phyloP scores from a whole-genome alignment of 2,113 vertebrate genomes.

The Diadophis punctatus region DNA sequence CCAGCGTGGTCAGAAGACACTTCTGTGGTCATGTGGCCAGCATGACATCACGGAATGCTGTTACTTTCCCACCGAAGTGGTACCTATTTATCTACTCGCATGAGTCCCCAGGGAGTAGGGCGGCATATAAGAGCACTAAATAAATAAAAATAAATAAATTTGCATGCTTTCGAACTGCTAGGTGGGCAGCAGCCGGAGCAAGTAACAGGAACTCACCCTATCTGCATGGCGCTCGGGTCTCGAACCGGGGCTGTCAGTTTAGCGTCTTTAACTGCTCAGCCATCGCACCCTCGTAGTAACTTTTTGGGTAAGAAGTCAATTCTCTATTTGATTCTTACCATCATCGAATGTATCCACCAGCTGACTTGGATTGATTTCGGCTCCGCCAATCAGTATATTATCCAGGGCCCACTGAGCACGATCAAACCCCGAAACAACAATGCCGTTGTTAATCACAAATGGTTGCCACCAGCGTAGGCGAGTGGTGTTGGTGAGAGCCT shows the following conservation, averaged over 20 bases:
- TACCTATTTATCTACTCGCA: too few relatives aligned
- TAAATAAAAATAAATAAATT: too few relatives aligned
- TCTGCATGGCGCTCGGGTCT: too few relatives aligned
- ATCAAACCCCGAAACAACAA: constrained; percentile 81
- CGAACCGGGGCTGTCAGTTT: not conserved
- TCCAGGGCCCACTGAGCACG: constrained; percentile 97
- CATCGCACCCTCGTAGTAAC: not conserved
- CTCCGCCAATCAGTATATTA: constrained; percentile 93
- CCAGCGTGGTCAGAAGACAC: too few relatives aligned
- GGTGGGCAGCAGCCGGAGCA: too few relatives aligned
- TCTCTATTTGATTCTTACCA: constrained; percentile 68
- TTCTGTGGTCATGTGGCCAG: fast-evolving
- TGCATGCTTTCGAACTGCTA: not conserved
- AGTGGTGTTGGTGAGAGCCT: constrained; percentile 87
- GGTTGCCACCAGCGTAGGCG: constrained; percentile 98
- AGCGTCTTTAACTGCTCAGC: not conserved
- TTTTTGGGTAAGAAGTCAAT: not conserved
- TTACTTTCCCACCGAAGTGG: not conserved
- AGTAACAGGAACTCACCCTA: too few relatives aligned
- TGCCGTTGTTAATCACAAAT: constrained; percentile 80
- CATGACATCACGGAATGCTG: not conserved
- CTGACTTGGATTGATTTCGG: constrained; percentile 95
- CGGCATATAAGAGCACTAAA: too few relatives aligned
- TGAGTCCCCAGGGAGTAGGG: too few relatives aligned
- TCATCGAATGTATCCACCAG: constrained; percentile 94